Conservation (phyloP, 2,888 invertebrate species). For the Mesorhabditis spiculigera region DNA sequence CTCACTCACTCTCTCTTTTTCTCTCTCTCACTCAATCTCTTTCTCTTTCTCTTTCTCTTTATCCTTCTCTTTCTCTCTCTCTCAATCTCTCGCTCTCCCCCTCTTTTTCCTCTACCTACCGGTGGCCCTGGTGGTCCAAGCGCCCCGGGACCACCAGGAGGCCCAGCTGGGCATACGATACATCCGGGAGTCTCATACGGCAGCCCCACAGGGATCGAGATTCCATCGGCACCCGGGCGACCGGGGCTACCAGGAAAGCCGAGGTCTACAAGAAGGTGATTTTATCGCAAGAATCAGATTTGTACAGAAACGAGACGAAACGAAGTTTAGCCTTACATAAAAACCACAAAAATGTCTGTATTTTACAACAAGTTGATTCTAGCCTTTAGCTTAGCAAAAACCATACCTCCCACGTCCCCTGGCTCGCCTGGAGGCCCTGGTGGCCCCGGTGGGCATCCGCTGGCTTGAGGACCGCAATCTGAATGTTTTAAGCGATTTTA, state of each 20-base stretch:
- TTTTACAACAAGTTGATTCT: no score
- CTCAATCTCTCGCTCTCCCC: no score
- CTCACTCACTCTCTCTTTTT: no score
- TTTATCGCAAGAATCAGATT: no score
- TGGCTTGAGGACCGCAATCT: neutral
- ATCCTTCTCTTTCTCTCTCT: no score
- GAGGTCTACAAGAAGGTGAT: neutral
- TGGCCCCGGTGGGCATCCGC: constrained; percentile 1
- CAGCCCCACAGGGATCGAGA: neutral
- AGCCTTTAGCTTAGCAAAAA: neutral
- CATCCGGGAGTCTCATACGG: constrained; percentile 6
- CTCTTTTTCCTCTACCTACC: no score
- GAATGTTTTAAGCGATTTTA: no score
- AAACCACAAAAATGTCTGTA: neutral
- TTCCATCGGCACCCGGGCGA: neutral
- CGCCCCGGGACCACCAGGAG: constrained; percentile 1
- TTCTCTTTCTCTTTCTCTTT: no score
- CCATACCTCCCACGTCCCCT: neutral
- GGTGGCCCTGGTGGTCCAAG: neutral
- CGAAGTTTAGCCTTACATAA: neutral
- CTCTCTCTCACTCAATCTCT: no score
- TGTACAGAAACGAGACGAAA: neutral
- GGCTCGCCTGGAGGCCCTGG: constrained; percentile 5
- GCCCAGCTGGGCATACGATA: constrained; percentile 4
- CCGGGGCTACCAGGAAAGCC: neutral